Conservation (phyloP, 2,888 invertebrate genomes). For the Spodoptera picta region DNA sequence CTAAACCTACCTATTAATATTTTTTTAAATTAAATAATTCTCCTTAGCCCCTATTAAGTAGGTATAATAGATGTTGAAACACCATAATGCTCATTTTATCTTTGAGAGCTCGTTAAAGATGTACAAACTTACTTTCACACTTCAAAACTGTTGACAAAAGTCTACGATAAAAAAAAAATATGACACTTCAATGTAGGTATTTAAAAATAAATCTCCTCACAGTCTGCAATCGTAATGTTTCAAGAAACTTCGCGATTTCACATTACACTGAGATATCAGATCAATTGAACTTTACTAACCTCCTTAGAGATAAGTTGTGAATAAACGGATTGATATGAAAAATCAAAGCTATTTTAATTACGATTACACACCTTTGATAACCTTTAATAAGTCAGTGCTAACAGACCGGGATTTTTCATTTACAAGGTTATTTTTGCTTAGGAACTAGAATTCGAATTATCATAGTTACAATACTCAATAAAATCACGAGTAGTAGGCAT, state of each 20-base stretch:
- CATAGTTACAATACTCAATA: no score
- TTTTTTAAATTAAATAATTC: no score
- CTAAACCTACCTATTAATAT: no score
- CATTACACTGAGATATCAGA: constrained; percentile 45
- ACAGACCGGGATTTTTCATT: neutral
- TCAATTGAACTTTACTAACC: constrained; percentile 60
- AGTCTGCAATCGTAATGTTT: constrained; percentile 9
- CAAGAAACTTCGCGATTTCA: constrained; percentile 30
- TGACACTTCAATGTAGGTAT: no score
- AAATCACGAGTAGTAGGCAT: neutral
- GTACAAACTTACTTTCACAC: no score
- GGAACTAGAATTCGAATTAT: neutral
- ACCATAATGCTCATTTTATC: no score
- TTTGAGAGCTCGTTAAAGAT: no score
- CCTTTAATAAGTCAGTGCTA: neutral
- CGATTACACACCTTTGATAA: constrained; percentile 14
- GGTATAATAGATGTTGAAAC: no score
- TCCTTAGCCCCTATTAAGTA: no score
- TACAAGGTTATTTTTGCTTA: neutral
- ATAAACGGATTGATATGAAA: constrained; percentile 52
- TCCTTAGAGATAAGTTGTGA: constrained; percentile 58
- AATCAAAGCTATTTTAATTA: constrained; percentile 43
- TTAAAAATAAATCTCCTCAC: neutral
- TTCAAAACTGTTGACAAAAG: no score
- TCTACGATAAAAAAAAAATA: no score